These are phyloP conservation scores for Carterocephalus palaemon DNA, from an alignment of 2,888 invertebrate genomes.

Conservation along the genomic window DNA sequence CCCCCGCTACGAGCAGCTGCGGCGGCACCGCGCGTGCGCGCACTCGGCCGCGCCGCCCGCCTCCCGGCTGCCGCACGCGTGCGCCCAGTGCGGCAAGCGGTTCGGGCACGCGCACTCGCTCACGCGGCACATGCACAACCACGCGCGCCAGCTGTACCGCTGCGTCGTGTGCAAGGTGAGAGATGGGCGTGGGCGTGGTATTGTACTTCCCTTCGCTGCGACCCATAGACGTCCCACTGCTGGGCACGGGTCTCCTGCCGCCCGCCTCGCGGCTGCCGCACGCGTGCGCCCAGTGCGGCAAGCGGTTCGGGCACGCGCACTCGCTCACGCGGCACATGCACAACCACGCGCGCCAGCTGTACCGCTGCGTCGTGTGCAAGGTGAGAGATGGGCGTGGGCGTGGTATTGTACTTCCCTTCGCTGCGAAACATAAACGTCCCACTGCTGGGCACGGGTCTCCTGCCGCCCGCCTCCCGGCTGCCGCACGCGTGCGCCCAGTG, in stretches of 20 bases:
- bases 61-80: slow-evolving; percentile 51
- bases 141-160: slow-evolving; percentile 68
- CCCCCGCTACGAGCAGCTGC: slow-evolving; percentile 66
- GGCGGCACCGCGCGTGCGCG: slow-evolving; percentile 54
- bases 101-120: slow-evolving; percentile 68
- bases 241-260: slow-evolving; percentile 41
- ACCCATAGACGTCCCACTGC: slow-evolving; percentile 64
- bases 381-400: too few species aligned
- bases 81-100: slow-evolving; percentile 67
- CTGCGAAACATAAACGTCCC: slow-evolving; percentile 66
- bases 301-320: slow-evolving; percentile 66
- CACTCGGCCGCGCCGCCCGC: slow-evolving; percentile 37
- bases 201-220: slow-evolving; percentile 60
- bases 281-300: slow-evolving; percentile 68
- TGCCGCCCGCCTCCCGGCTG: slow-evolving; percentile 33
- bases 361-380: slow-evolving; percentile 74
- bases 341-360: slow-evolving; percentile 72
- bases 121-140: slow-evolving; percentile 70
- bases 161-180: slow-evolving; percentile 71
- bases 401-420: slow-evolving; percentile 58
- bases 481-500: slow-evolving; percentile 66
- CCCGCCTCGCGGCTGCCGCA: slow-evolving; percentile 43
- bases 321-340: slow-evolving; percentile 68
- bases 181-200: too few species aligned
- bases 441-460: slow-evolving; percentile 48